Evolutionary conservation across 2,113 vertebrate genomes (phyloP).

Genomic region (Cephalopholis sonnerati): DNA sequence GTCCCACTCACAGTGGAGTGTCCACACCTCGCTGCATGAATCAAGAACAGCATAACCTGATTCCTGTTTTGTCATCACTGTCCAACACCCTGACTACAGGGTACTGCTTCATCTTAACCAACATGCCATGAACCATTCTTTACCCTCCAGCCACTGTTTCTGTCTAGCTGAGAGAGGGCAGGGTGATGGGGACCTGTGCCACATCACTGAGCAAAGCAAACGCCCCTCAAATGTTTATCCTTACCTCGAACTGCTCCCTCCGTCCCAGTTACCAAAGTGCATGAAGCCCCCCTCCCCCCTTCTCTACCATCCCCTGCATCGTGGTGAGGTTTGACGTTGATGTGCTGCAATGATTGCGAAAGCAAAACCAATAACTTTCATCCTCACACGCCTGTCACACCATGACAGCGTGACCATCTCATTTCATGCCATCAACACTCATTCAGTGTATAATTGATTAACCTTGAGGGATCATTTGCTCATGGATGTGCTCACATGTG

Average conservation of each 20-base stretch:
- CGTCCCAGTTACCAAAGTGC: conserved; percentile 64
- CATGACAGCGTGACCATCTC: conserved; percentile 56
- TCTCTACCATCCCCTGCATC: conserved; percentile 59
- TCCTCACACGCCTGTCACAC: conserved; percentile 33
- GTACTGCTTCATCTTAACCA: conserved; percentile 67
- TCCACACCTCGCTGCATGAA: conserved; percentile 65
- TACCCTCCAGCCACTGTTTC: conserved; percentile 83
- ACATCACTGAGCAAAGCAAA: conserved; percentile 56
- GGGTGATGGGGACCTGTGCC: conserved; percentile 40
- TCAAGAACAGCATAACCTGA: conserved; percentile 42
- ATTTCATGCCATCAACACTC: conserved; percentile 67
- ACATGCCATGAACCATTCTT: conserved; percentile 54
- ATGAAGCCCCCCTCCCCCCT: conserved; percentile 65
- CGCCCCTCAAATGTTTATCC: conserved; percentile 51
- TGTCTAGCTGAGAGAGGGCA: conserved; percentile 68
- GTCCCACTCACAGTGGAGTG: conserved; percentile 33
- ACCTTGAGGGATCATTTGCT: conserved; percentile 67
- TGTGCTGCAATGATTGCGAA: conserved; percentile 83
- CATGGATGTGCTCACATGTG: conserved; percentile 33
- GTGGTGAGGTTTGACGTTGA: conserved; percentile 74
- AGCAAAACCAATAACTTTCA: conserved; percentile 72
- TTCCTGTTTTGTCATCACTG: conserved; percentile 43
- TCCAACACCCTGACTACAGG: conserved; percentile 14
- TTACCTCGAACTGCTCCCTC: conserved; percentile 43
- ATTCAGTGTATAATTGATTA: conserved; percentile 64